Conservation (phyloP, 2,888 invertebrate species). For the Limnephilus auricula region DNA sequence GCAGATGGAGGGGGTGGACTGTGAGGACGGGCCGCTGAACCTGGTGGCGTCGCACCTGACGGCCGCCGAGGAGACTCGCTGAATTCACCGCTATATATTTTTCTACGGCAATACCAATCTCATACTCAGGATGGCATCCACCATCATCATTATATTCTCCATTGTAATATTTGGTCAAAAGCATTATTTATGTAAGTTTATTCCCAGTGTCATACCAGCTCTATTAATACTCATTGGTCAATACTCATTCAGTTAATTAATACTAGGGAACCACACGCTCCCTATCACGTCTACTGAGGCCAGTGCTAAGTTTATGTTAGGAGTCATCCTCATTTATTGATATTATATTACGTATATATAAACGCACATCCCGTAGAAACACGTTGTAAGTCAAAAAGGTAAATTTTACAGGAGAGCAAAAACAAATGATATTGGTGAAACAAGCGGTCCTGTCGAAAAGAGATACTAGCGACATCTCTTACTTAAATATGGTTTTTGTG, state of each 20-base stretch:
- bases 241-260: constrained; percentile 46
- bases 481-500: too few relatives aligned
- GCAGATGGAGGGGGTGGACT: constrained; percentile 71
- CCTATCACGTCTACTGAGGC: constrained; percentile 46
- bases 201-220: constrained; percentile 49
- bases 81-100: constrained; percentile 38
- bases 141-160: not conserved
- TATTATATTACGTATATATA: too few relatives aligned
- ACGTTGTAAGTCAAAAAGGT: too few relatives aligned
- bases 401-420: too few relatives aligned
- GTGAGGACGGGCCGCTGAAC: constrained; percentile 83
- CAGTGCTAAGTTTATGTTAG: constrained; percentile 52
- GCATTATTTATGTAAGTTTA: constrained; percentile 22
- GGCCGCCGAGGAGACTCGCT: constrained; percentile 79
- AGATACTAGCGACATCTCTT: too few relatives aligned
- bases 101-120: constrained; percentile 31
- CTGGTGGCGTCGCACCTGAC: constrained; percentile 84
- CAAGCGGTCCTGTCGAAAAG: too few relatives aligned
- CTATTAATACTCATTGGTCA: constrained; percentile 48
- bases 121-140: constrained; percentile 14
- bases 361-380: too few relatives aligned
- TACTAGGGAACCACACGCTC: not conserved
- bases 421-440: too few relatives aligned
- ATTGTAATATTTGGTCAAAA: constrained; percentile 22
- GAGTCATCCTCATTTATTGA: constrained; percentile 47